Evolutionary conservation across 2,888 invertebrate species (phyloP), one percentile per base, ranked within the genome.

Genomic region (Sialis lutaria): DNA sequence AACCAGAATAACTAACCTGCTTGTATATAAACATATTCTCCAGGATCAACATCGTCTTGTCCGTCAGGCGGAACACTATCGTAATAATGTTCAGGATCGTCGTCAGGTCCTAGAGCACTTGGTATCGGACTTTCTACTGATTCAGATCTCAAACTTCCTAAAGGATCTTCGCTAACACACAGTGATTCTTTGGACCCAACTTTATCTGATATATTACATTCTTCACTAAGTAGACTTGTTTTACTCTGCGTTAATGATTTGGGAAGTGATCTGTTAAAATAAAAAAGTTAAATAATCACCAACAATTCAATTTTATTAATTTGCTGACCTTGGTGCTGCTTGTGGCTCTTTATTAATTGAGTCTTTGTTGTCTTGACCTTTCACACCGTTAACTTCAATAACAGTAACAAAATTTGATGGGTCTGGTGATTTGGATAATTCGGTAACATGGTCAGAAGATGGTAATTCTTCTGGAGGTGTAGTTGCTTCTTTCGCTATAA

Each of bases 351-450:
- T 22, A 22, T 22, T 22, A 22, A 22, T 22, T 22, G 22, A 22
- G 22, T 22, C 39, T 39, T 39, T 39, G 10, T 39, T 39, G 10
- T 77, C 64, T 73, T 77, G 46, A 55, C 70, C 67, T 60, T 79
- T 79, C 57, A 78, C 68, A 62, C 87, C 88, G 65, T 87, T 88
- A 37, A 89, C 87, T 75, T 87, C 85, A 57, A 89, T 89, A 53
- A 89, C 88, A 50, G 88, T 89, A 54, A 89, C 79, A 67, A 88
- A 89, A 65, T 86, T 72, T 56, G 70, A 72, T 33, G 70, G 68
- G 59, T 72, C 67, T 49, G 65, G 53, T 40, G 35, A 50, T 42
- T 10, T 30, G 37, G 80, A 80, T 53, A 83, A 64, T 60, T 83
- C 82, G 56, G 74, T 80, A 54, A 82, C 78, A 63, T 82, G 79